Percentiles rank a stretch among this genome's conserved stretches.
These are phyloP conservation scores for Ennomos quercinarius DNA, from an alignment of 2,888 invertebrate species.

Conservation along the genomic window DNA sequence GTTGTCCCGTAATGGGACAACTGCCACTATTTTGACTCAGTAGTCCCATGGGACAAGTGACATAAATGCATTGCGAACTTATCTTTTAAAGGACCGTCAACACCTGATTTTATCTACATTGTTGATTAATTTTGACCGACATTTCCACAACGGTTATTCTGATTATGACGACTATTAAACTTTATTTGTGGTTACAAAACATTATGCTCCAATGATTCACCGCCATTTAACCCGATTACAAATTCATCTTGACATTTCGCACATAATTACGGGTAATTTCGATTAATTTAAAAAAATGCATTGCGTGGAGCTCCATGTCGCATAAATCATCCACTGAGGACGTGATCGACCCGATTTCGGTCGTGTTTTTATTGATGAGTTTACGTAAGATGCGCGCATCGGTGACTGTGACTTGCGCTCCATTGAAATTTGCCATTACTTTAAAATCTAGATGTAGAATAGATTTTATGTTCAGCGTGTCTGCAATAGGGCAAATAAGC, in stretches of 20 bases:
- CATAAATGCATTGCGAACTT: too few relatives aligned
- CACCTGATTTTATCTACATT: too few relatives aligned
- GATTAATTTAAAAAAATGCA: constrained; percentile 47
- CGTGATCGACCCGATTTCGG: constrained; percentile 21
- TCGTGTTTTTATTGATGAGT: constrained; percentile 26
- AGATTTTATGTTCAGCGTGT: neutral
- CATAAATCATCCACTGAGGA: constrained; percentile 34
- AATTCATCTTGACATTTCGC: constrained; percentile 61
- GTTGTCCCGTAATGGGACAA: too few relatives aligned
- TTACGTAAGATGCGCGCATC: constrained; percentile 27
- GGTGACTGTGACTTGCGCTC: constrained; percentile 10
- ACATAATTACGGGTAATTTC: constrained; percentile 42
- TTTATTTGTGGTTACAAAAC: constrained; percentile 8
- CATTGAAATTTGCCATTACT: constrained; percentile 8
- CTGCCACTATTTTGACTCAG: too few relatives aligned
- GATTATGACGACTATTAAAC: too few relatives aligned
- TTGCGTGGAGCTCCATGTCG: constrained; percentile 32
- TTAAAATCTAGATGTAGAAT: neutral
- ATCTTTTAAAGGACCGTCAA: too few relatives aligned
- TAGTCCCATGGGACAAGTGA: too few relatives aligned
- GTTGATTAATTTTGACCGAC: too few relatives aligned
- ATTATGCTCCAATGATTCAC: constrained; percentile 22
- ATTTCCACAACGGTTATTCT: too few relatives aligned
- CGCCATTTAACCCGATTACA: constrained; percentile 38
- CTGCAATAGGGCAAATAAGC: neutral